phyloP scores from a whole-genome alignment of 2,797 vertebrate species.

The Gorsachius magnificus region DNA sequence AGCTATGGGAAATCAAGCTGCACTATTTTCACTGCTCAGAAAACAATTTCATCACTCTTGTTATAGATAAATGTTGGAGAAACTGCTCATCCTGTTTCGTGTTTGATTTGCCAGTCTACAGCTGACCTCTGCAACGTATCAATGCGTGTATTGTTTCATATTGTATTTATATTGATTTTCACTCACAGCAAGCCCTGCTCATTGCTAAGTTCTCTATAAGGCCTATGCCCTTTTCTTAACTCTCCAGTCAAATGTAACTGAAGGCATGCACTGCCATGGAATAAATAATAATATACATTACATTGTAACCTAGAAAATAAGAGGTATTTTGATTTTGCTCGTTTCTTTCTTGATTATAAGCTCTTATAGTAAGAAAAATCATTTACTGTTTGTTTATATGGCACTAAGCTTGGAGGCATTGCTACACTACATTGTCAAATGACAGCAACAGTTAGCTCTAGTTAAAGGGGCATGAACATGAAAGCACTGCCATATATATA shows the following conservation, averaged over 20 bases:
- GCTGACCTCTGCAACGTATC: not conserved
- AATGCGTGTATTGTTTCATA: not conserved
- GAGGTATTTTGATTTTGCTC: not conserved
- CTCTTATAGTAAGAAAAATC: not conserved
- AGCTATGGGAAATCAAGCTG: not conserved
- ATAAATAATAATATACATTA: not conserved
- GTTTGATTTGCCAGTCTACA: not conserved
- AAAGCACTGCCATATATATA: not conserved
- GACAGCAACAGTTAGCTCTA: not conserved
- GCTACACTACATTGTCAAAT: not conserved
- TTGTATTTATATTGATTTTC: constrained; percentile 31
- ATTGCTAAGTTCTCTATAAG: not conserved
- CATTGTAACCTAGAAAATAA: not conserved
- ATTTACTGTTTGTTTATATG: not conserved
- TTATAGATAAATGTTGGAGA: not conserved
- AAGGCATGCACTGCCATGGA: not conserved
- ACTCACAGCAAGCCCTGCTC: not conserved
- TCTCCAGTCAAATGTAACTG: not conserved
- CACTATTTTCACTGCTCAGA: not conserved
- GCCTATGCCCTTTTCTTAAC: not conserved
- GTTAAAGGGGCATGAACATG: not conserved
- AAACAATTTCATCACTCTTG: not conserved
- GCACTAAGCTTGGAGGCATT: not conserved
- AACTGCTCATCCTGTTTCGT: not conserved
- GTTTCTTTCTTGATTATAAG: not conserved